Percentiles rank a stretch among this genome's conserved stretches.
These are phyloP conservation scores for Helicoverpa zea DNA, from an alignment of 1,140 invertebrate species.

Conservation along the genomic window DNA sequence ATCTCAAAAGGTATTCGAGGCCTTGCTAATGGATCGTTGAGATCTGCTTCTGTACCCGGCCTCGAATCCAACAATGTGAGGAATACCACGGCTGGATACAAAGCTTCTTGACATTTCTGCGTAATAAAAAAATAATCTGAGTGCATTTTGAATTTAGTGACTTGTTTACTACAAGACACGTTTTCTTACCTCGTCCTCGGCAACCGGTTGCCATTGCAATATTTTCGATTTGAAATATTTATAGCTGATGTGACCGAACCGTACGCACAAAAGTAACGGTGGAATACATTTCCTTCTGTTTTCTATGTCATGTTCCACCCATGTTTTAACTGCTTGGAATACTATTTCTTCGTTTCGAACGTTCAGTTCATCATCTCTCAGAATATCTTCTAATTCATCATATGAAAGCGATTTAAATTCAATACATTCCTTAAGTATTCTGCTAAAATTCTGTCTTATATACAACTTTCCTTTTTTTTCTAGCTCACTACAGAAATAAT, in stretches of 20 bases:
- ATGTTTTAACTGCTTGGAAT: conserved; percentile 89
- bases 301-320: conserved; percentile 87
- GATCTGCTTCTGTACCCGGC: conserved; percentile 86
- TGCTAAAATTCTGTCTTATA: conserved; percentile 86
- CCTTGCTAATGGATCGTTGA: conserved; percentile 87
- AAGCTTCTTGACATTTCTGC: conserved; percentile 81
- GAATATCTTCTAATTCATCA: conserved; percentile 87
- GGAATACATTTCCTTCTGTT: conserved; percentile 86
- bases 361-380: conserved; percentile 89
- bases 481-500: conserved; percentile 89
- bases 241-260: conserved; percentile 90
- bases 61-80: conserved; percentile 84
- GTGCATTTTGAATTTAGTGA: not conserved
- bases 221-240: conserved; percentile 89
- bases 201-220: conserved; percentile 86
- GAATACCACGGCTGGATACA: conserved; percentile 85
- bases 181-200: conserved; percentile 84
- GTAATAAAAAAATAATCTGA: not conserved
- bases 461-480: conserved; percentile 85
- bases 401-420: conserved; percentile 87
- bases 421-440: conserved; percentile 85
- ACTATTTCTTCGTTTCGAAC: conserved; percentile 90
- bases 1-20: conserved; percentile 91
- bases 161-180: not conserved
- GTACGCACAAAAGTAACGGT: conserved; percentile 88